Evolutionary conservation across 2,797 vertebrate genomes (phyloP), one percentile per base, ranked within the genome.

Genomic region (Sebastes dallii): DNA sequence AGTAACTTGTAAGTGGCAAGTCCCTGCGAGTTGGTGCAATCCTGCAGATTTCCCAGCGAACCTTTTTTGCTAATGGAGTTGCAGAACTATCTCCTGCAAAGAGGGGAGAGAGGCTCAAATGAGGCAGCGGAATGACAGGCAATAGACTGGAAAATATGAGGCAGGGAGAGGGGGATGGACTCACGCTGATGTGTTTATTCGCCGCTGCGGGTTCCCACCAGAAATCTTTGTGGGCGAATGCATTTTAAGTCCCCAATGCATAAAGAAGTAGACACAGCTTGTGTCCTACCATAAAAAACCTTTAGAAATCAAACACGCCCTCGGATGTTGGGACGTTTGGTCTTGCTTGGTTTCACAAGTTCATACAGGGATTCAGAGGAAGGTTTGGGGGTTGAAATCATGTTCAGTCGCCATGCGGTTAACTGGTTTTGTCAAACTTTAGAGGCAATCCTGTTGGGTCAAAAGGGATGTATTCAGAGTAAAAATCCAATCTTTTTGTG

Each of bases 161-260:
- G 85, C 66, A 20, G 52, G 25, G 56, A 65, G 75, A 81, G 56
- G 34, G 27, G 66, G 32, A n/a, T 42, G 62, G 72, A 83, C 75
- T 88, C 78, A 81, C 71, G 68, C 81, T 87, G 84, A 84, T 89
- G 75, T 87, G 81, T 89, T 91, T 89, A 87, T 91, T 81, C 32
- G 25, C 70, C 69, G 3, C 78, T 70, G 81, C 8, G 11, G 77
- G 72, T 61, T 64, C 70, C 56, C 50, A 34, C 75, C 42, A 84
- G 77, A 87, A 71, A 79, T 78, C 50, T 24, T 16, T 30, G 78
- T 84, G 82, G 77, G 76, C 8, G 4, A 82, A 75, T 81, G 68
- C 69, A 83, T 86, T 91, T 86, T 56, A 82, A 79, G 70, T 86
- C 74, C 58, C 75, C 76, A 50, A 54, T 85, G 81, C 75, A 79